Evolutionary conservation across 2,888 invertebrate species (phyloP), one percentile per base, ranked within the genome.

Genomic region (Strigamia transsilvanica): DNA sequence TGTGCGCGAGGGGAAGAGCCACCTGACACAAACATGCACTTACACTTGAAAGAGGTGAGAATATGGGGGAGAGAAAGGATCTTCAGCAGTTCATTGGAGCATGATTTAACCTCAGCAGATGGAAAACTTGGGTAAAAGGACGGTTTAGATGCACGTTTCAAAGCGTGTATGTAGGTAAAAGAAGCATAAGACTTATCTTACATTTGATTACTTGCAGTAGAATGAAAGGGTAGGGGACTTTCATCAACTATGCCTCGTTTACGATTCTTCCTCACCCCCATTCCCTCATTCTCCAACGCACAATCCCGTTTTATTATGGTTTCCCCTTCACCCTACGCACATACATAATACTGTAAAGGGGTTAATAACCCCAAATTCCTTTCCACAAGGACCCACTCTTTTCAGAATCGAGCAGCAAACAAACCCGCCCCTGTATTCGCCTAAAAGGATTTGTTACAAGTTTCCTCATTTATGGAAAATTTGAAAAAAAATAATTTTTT

Each of bases 21-120:
- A 56, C 56, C 56, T 56, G 56, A 56, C 56, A 56, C 56, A 56
- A 56, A 56, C 56, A 56, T 56, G 56, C 56, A 56, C 56, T 56
- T 56, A 56, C 56, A 56, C 56, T 56, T 56, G 56, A 56, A 56
- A 56, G 56, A 56, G 56, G 56, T 56, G 56, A 56, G 56, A 56
- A 56, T 56, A 56, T 56, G 56, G 56, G 56, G n/a, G 21, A 56
- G 56, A 56, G 56, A 56, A 56, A 56, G 18, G 56, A 56, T 56
- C 56, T 56, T 56, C n/a, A 56, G 56, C 18, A 56, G 56, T 56
- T 56, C 56, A 56, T 56, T 18, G 56, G 56, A 56, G 56, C 56
- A 56, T 56, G 56, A 56, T 56, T 56, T 56, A 56, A 56, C 56
- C 56, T 56, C 56, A n/a, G 56, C 56, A 56, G 56, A 56, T 56